A percentile compares a stretch with the other conserved stretches of the same genome.
Evolutionary conservation across 2,888 invertebrate species (phyloP).

Genomic region (Lycocerus yunnanus): DNA sequence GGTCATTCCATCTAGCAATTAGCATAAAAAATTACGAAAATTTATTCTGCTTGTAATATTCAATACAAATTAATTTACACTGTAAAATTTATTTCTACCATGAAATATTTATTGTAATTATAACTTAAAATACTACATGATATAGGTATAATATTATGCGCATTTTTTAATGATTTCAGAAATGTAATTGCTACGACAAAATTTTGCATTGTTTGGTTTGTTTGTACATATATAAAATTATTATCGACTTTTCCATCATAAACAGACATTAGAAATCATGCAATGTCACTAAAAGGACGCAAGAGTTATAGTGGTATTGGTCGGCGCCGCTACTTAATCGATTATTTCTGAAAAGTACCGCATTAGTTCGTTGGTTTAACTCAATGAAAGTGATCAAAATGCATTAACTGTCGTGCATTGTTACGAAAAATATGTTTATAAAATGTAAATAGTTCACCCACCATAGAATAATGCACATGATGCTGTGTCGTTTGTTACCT

Average conservation of each 20-base stretch:
- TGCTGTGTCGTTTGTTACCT: constrained; percentile 55
- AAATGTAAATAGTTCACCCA: background rate
- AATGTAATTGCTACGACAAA: background rate
- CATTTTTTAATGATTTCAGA: background rate
- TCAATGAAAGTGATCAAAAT: constrained; percentile 7
- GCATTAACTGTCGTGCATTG: background rate
- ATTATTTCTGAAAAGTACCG: constrained; percentile 27
- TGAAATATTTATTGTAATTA: too few species aligned
- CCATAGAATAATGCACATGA: constrained; percentile 44
- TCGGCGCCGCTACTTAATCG: constrained; percentile 24
- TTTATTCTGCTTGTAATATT: too few species aligned
- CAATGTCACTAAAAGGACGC: constrained; percentile 48
- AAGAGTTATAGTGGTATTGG: constrained; percentile 11
- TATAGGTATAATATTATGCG: background rate
- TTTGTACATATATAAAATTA: background rate
- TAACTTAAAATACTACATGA: too few species aligned
- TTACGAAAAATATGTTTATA: background rate
- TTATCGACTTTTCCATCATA: constrained; percentile 9
- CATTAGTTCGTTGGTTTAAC: constrained; percentile 17
- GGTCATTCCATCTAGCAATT: too few species aligned
- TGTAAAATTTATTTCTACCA: too few species aligned
- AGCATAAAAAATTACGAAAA: too few species aligned
- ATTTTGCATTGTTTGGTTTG: background rate
- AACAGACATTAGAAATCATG: constrained; percentile 40
- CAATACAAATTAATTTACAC: too few species aligned